phyloP scores from a whole-genome alignment of 2,888 invertebrate species.

The Cephus rjabovi region DNA sequence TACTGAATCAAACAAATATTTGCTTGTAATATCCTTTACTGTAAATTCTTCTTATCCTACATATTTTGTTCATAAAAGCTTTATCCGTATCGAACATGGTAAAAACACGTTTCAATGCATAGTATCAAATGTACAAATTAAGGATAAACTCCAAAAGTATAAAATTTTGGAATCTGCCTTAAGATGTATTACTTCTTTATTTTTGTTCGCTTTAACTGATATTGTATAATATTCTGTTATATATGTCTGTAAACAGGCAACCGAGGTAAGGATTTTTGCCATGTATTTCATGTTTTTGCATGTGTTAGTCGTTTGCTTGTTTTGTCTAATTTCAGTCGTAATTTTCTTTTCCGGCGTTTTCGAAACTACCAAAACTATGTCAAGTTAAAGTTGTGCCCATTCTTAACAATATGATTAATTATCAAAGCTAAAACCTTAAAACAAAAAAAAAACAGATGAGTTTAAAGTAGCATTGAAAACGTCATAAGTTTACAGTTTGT shows the following conservation, averaged over 20 bases:
- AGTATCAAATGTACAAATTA: neutral
- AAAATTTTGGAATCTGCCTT: neutral
- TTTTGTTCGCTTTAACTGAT: slow-evolving; percentile 10
- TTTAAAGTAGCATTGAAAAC: neutral
- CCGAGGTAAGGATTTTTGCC: slow-evolving; percentile 52
- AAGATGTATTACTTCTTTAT: neutral
- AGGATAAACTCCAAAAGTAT: neutral
- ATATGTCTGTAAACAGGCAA: slow-evolving; percentile 51
- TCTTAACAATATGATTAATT: no score
- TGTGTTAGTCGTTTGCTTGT: slow-evolving; percentile 17
- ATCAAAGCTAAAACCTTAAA: no score
- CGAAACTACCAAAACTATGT: neutral
- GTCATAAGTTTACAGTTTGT: neutral
- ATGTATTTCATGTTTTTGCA: slow-evolving; percentile 19
- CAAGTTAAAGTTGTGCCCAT: neutral
- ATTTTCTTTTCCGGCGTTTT: slow-evolving; percentile 5
- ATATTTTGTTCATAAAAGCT: slow-evolving; percentile 6
- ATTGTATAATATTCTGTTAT: slow-evolving; percentile 30
- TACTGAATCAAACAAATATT: neutral
- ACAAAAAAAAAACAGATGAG: neutral
- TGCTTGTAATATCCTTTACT: neutral
- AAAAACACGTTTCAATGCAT: slow-evolving; percentile 5
- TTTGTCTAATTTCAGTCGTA: slow-evolving; percentile 6
- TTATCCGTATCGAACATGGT: slow-evolving; percentile 10
- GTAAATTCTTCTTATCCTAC: neutral